A percentile compares a stretch with the other conserved stretches of the same genome.
These are phyloP conservation scores for Radopholus similis DNA, from an alignment of 1,140 invertebrate species.

Conservation along the genomic window DNA sequence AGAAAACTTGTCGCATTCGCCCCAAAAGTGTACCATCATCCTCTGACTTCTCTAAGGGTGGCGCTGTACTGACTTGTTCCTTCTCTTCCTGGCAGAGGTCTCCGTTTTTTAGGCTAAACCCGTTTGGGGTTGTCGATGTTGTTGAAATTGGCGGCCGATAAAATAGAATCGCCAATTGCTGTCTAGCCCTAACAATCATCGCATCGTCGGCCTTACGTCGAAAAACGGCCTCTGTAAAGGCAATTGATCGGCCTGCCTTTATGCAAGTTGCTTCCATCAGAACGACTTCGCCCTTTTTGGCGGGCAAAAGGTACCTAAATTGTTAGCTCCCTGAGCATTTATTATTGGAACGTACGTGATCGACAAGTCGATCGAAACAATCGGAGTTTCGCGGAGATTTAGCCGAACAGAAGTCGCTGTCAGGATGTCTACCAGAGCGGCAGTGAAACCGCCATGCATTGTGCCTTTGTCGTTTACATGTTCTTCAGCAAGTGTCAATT, in stretches of 20 bases:
- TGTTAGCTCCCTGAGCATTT: neutral
- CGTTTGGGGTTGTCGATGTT: no score
- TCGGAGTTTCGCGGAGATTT: conserved; percentile 67
- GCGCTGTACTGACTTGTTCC: neutral
- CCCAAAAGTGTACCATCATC: neutral
- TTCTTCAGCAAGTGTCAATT: conserved; percentile 73
- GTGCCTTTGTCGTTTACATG: conserved; percentile 73
- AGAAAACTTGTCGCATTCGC: conserved; percentile 12
- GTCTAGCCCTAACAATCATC: conserved; percentile 12
- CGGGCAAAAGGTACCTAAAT: conserved; percentile 31
- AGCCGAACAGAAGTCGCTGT: conserved; percentile 72
- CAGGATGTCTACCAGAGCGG: conserved; percentile 75
- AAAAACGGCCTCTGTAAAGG: conserved; percentile 27
- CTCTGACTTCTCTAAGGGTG: neutral
- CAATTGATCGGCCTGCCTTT: conserved; percentile 24
- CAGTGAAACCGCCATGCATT: conserved; percentile 76
- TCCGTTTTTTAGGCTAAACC: neutral
- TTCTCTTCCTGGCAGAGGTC: neutral
- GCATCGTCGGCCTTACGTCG: conserved; percentile 2
- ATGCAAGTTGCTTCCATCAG: conserved; percentile 21
- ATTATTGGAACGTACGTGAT: conserved; percentile 3
- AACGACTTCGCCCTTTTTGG: conserved; percentile 26
- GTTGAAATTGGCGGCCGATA: neutral
- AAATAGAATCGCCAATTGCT: conserved; percentile 1
- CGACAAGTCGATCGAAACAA: conserved; percentile 70